Conservation (phyloP, 2,113 vertebrate species). For the Corythornis madagascariensis region DNA sequence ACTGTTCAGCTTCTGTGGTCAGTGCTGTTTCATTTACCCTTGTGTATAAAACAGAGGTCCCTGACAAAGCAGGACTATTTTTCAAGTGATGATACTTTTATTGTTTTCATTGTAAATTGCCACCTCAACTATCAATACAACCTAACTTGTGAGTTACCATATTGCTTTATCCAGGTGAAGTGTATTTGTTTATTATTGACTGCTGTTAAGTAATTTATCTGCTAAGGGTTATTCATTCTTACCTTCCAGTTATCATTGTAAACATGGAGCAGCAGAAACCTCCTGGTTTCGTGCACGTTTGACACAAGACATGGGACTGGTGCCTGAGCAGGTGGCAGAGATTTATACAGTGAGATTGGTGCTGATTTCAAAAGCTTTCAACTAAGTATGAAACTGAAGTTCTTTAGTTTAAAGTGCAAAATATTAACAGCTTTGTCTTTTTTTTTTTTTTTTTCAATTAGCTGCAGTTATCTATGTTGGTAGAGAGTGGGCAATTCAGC, state of each 20-base stretch:
- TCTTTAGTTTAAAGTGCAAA: slow-evolving; percentile 37
- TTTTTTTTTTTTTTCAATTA: not conserved
- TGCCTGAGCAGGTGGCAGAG: slow-evolving; percentile 14
- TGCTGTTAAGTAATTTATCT: slow-evolving; percentile 43
- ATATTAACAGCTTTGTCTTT: slow-evolving; percentile 21
- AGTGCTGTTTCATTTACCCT: not conserved
- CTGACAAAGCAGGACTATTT: not conserved
- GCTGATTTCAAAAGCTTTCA: slow-evolving; percentile 54
- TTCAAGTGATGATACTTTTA: not conserved
- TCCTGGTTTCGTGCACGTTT: not conserved
- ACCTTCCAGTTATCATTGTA: slow-evolving; percentile 10
- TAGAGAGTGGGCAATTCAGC: slow-evolving; percentile 37
- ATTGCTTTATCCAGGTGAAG: slow-evolving; percentile 21
- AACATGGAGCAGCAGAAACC: not conserved
- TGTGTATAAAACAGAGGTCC: not conserved
- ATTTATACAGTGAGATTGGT: slow-evolving; percentile 27
- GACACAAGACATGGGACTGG: slow-evolving; percentile 43
- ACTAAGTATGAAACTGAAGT: slow-evolving; percentile 39
- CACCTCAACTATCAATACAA: slow-evolving; percentile 13
- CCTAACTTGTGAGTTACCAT: not conserved
- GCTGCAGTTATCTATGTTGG: not conserved
- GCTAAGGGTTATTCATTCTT: not conserved
- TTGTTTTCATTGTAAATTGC: not conserved
- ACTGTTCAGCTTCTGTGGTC: not conserved
- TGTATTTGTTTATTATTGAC: slow-evolving; percentile 22